Conservation (phyloP, 2,113 vertebrate species). For the Noturus placidus region DNA sequence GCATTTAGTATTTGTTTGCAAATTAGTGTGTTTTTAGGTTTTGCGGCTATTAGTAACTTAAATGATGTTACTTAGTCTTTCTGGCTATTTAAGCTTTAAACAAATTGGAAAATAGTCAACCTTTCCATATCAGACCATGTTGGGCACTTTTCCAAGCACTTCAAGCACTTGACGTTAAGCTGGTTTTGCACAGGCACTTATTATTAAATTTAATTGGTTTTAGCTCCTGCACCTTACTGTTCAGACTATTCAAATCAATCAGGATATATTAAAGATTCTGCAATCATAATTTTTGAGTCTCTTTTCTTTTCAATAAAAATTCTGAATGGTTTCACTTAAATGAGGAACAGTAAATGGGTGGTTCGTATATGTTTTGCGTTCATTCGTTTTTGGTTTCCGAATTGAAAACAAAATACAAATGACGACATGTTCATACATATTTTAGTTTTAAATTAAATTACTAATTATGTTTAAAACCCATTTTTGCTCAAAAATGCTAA, state of each 20-base stretch:
- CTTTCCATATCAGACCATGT: conserved; percentile 40
- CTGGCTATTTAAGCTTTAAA: conserved; percentile 64
- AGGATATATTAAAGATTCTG: conserved; percentile 75
- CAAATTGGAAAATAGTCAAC: conserved; percentile 29
- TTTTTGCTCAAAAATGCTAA: no score
- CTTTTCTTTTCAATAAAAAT: background rate
- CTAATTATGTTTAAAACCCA: no score
- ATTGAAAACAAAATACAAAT: no score
- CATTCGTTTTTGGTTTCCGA: no score
- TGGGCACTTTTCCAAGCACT: conserved; percentile 64
- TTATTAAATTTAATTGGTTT: conserved; percentile 65
- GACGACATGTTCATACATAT: no score
- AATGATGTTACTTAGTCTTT: conserved; percentile 25
- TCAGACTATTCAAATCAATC: conserved; percentile 65
- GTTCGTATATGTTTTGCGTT: no score
- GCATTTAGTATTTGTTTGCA: conserved; percentile 68
- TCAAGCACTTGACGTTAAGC: conserved; percentile 66
- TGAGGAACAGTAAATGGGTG: no score
- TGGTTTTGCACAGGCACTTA: conserved; percentile 67
- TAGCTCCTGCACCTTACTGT: conserved; percentile 73
- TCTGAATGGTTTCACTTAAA: no score
- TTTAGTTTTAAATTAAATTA: no score
- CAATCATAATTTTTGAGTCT: conserved; percentile 53
- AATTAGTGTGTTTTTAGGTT: conserved; percentile 55
- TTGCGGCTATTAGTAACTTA: conserved; percentile 45